Percentiles rank a stretch among this genome's conserved stretches.
Evolutionary conservation across 2,113 vertebrate species (phyloP).

Genomic region (Nettapus auritus): DNA sequence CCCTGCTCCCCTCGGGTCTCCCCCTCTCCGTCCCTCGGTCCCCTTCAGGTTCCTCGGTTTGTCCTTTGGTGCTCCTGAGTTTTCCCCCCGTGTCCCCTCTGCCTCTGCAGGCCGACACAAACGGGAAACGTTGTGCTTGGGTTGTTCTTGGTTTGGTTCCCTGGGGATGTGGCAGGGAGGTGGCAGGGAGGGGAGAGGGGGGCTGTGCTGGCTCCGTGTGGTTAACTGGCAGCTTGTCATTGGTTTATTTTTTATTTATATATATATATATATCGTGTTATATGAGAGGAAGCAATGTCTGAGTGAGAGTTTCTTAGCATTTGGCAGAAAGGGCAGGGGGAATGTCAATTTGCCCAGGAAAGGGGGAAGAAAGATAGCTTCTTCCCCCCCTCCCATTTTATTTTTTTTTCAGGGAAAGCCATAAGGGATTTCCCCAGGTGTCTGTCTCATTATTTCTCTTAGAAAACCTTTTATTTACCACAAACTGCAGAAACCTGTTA

Average conservation of each 20-base stretch:
- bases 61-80: no score
- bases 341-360: neutral
- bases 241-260: neutral
- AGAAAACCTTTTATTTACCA: neutral
- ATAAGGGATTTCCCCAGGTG: neutral
- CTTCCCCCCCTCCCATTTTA: neutral
- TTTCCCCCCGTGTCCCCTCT: no score
- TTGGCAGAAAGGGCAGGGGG: neutral
- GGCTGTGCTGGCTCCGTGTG: accelerated
- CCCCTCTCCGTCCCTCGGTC: no score
- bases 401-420: neutral
- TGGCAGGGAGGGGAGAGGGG: accelerated
- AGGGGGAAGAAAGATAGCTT: neutral
- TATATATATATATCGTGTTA: neutral
- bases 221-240: neutral
- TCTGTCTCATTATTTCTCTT: neutral
- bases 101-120: accelerated
- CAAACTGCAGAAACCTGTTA: accelerated
- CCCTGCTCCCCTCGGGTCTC: neutral
- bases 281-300: neutral
- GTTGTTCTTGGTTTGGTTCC: neutral
- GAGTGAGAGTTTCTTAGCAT: neutral
- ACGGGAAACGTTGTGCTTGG: neutral
- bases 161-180: no score
- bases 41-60: no score